Conservation (phyloP, 2,797 vertebrate species). For the Glossophaga mutica region DNA sequence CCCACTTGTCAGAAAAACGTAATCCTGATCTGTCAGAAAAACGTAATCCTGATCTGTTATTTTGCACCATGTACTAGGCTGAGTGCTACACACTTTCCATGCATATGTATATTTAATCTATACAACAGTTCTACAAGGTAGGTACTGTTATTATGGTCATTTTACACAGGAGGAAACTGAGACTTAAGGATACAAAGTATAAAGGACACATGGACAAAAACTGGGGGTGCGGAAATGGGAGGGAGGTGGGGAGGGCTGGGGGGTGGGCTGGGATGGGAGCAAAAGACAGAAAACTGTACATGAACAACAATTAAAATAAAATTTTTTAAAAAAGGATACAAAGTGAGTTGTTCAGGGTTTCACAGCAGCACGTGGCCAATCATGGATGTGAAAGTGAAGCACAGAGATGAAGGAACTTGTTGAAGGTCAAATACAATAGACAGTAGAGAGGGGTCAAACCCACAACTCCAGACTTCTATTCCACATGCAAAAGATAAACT, state of each 20-base stretch:
- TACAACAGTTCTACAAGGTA: accelerated
- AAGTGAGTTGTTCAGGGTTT: background rate
- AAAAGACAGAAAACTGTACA: no score
- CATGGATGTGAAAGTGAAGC: background rate
- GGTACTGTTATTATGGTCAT: background rate
- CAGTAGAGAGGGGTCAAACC: background rate
- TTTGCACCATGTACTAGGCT: background rate
- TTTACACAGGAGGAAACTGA: background rate
- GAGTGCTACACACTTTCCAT: background rate
- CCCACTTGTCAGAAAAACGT: background rate
- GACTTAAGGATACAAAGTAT: background rate
- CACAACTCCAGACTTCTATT: background rate
- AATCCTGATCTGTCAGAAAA: background rate
- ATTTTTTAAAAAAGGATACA: background rate
- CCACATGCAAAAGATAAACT: background rate
- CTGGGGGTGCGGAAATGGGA: no score
- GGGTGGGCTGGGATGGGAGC: no score
- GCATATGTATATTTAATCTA: background rate
- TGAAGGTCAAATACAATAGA: background rate
- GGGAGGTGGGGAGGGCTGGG: no score
- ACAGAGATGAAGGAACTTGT: background rate
- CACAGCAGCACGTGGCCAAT: background rate
- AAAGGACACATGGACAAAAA: no score
- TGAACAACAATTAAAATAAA: no score
- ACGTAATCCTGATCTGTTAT: background rate